A percentile compares a stretch with the other conserved stretches of the same genome.
Conservation (phyloP, 2,113 vertebrate species). For the Myrmophylax atrothorax region DNA sequence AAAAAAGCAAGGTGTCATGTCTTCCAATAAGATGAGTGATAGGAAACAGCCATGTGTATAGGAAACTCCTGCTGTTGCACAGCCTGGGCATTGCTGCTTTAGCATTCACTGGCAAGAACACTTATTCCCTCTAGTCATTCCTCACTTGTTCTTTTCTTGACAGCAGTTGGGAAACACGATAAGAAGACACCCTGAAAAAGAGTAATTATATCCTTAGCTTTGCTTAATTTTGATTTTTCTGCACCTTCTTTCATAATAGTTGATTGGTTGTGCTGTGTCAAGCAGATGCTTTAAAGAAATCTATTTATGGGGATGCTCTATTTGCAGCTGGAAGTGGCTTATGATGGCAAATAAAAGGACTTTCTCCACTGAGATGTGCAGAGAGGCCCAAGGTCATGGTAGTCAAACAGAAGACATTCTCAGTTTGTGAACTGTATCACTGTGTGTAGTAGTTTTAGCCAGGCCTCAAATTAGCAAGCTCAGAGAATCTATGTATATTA, state of each 20-base stretch:
- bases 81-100: background rate
- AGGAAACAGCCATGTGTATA: background rate
- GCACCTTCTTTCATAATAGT: conserved; percentile 18
- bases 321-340: conserved; percentile 21
- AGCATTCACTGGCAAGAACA: background rate
- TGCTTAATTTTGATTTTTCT: conserved; percentile 27
- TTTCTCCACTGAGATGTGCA: background rate
- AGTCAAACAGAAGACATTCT: background rate
- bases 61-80: background rate
- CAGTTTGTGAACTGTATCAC: background rate
- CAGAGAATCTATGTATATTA: too few relatives aligned
- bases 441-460: too few relatives aligned
- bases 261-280: conserved; percentile 5
- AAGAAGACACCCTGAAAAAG: conserved; percentile 20
- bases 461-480: too few relatives aligned
- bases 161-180: conserved; percentile 4
- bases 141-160: background rate
- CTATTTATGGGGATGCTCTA: background rate
- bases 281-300: conserved; percentile 1
- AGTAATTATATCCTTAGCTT: conserved; percentile 29
- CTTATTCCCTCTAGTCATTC: background rate
- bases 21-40: background rate
- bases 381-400: background rate
- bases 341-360: background rate
- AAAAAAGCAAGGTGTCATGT: background rate